Conservation (phyloP, 2,113 vertebrate genomes). For the Scopus umbretta region DNA sequence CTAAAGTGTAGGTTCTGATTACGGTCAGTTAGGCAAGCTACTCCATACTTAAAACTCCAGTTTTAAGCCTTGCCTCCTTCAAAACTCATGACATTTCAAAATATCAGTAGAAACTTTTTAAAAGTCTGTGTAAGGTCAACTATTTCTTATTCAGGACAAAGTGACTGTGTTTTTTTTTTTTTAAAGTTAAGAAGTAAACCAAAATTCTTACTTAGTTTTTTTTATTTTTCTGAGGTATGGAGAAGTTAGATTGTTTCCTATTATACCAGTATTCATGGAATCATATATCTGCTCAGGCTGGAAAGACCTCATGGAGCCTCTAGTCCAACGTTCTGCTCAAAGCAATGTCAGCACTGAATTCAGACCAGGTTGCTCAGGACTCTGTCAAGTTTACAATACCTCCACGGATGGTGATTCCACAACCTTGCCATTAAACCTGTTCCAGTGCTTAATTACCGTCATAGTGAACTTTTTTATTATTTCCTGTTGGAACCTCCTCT, state of each 20-base stretch:
- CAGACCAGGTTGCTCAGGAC: not conserved
- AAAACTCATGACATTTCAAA: not conserved
- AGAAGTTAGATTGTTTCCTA: not conserved
- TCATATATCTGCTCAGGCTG: not conserved
- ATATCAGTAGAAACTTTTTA: not conserved
- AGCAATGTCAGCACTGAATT: not conserved
- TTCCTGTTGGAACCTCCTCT: not conserved
- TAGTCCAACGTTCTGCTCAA: not conserved
- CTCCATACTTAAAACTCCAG: not conserved
- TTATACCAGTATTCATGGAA: not conserved
- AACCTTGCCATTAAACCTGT: not conserved
- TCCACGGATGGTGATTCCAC: not conserved
- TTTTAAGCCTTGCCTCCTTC: not conserved
- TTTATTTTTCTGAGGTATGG: not conserved
- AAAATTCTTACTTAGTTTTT: not conserved
- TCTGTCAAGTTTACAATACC: not conserved
- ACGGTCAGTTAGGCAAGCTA: not conserved
- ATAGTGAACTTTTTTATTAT: not conserved
- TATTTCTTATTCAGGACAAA: not conserved
- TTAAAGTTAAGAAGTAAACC: not conserved
- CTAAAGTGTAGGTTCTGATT: not conserved
- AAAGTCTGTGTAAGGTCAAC: not conserved
- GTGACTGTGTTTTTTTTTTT: not conserved
- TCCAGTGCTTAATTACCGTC: not conserved
- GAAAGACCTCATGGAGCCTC: not conserved